phyloP scores from a whole-genome alignment of 2,888 invertebrate genomes.

The Zaprionus obscuricornis region DNA sequence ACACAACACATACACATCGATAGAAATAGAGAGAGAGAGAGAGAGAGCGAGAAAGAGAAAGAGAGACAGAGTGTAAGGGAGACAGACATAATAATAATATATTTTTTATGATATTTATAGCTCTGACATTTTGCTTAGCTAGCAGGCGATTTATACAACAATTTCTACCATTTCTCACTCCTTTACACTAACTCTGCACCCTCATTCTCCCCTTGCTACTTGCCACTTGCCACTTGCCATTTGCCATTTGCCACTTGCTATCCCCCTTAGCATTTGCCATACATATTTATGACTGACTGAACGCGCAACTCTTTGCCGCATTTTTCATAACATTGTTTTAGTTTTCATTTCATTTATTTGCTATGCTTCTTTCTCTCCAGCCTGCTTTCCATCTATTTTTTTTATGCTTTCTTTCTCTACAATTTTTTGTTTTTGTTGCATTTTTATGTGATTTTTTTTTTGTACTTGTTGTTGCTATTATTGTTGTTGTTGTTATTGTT shows the following conservation, averaged over 20 bases:
- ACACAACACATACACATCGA: conserved; percentile 7
- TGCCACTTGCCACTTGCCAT: too few species aligned
- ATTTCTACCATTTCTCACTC: conserved; percentile 4
- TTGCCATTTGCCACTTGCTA: too few species aligned
- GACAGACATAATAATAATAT: conserved; percentile 56
- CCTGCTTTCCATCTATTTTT: too few species aligned
- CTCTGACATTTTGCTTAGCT: conserved; percentile 73
- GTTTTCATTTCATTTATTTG: conserved; percentile 52
- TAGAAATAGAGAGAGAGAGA: too few species aligned
- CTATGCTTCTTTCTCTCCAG: conserved; percentile 1
- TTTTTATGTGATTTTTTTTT: conserved; percentile 61
- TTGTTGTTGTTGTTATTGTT: conserved; percentile 3
- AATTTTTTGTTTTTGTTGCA: conserved; percentile 50
- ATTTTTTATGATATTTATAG: conserved; percentile 78
- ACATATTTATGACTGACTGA: conserved; percentile 55
- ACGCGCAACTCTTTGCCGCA: conserved; percentile 53
- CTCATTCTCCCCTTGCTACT: conserved; percentile 13
- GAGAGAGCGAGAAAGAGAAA: too few species aligned
- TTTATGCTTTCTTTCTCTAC: conserved; percentile 2
- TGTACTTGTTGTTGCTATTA: conserved; percentile 43
- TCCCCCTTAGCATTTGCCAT: conserved; percentile 29
- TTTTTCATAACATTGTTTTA: conserved; percentile 58
- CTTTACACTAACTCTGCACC: background rate
- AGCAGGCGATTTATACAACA: conserved; percentile 67
- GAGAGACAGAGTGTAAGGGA: too few species aligned